Percentiles rank a stretch among this genome's conserved stretches.
Evolutionary conservation across 2,113 vertebrate genomes (phyloP).

Genomic region (Cercocebus atys): DNA sequence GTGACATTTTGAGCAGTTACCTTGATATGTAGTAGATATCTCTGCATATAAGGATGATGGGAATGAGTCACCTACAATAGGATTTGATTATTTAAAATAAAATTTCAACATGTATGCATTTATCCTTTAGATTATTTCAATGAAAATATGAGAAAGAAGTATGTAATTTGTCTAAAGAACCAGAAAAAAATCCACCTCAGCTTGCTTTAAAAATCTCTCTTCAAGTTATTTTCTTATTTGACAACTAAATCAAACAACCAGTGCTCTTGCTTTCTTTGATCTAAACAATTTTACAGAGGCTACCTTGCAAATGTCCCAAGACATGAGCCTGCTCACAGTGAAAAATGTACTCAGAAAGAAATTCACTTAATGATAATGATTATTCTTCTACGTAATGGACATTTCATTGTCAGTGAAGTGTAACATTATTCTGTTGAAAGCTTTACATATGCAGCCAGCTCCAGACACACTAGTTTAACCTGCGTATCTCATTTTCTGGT

Average conservation of each 20-base stretch:
- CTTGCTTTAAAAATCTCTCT: slow-evolving; percentile 50
- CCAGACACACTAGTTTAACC: slow-evolving; percentile 36
- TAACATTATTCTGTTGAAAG: slow-evolving; percentile 70
- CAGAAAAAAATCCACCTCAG: background rate
- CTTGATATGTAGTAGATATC: background rate
- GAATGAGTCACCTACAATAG: background rate
- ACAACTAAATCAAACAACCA: slow-evolving; percentile 60
- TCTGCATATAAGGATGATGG: background rate
- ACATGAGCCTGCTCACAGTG: slow-evolving; percentile 19
- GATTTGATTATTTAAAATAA: background rate
- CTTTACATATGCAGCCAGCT: slow-evolving; percentile 47
- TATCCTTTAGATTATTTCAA: background rate
- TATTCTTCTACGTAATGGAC: slow-evolving; percentile 71
- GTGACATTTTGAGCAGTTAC: background rate
- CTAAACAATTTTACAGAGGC: slow-evolving; percentile 68
- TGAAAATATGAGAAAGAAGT: background rate
- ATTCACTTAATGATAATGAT: slow-evolving; percentile 72
- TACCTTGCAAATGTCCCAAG: background rate
- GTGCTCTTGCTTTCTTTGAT: slow-evolving; percentile 20
- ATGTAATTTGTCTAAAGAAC: background rate
- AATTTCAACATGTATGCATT: background rate
- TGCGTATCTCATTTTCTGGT: slow-evolving; percentile 18
- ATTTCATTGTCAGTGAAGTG: slow-evolving; percentile 72
- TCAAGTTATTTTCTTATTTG: slow-evolving; percentile 59
- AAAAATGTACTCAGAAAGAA: slow-evolving; percentile 62